Conservation (phyloP, 2,113 vertebrate species). For the Xyliphius kryptos region DNA sequence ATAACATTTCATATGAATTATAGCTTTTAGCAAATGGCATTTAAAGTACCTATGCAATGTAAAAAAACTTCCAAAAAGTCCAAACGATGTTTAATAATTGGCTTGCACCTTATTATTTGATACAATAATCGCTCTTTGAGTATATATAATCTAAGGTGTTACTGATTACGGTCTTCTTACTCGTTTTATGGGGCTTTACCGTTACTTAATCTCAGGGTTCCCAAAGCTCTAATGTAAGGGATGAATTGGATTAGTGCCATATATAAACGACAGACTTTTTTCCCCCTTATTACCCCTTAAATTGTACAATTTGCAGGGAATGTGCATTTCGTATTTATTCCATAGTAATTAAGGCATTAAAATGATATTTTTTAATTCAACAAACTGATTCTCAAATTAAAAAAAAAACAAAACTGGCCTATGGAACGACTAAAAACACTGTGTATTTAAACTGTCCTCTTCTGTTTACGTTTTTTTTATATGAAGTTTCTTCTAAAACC, state of each 20-base stretch:
- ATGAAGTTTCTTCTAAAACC: no score
- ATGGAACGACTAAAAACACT: no score
- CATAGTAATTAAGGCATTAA: no score
- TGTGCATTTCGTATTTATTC: slow-evolving; percentile 1
- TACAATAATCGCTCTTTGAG: neutral
- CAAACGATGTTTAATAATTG: slow-evolving; percentile 14
- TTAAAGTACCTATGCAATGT: neutral
- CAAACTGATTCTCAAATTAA: no score
- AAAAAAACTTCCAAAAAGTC: neutral
- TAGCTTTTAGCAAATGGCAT: neutral
- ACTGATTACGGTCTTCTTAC: neutral
- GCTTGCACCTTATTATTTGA: neutral
- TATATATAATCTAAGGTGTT: neutral
- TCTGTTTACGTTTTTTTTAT: no score
- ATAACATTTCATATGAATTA: no score
- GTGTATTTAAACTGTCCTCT: no score
- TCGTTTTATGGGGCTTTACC: neutral
- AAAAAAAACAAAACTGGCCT: no score
- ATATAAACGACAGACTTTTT: neutral
- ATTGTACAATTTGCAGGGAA: slow-evolving; percentile 28
- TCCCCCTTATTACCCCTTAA: neutral
- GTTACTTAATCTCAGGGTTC: slow-evolving; percentile 28
- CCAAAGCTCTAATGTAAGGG: slow-evolving; percentile 15
- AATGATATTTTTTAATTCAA: no score
- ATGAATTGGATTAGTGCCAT: slow-evolving; percentile 14